Conservation (phyloP, 2,888 invertebrate species). For the Nymphalis c-album region DNA sequence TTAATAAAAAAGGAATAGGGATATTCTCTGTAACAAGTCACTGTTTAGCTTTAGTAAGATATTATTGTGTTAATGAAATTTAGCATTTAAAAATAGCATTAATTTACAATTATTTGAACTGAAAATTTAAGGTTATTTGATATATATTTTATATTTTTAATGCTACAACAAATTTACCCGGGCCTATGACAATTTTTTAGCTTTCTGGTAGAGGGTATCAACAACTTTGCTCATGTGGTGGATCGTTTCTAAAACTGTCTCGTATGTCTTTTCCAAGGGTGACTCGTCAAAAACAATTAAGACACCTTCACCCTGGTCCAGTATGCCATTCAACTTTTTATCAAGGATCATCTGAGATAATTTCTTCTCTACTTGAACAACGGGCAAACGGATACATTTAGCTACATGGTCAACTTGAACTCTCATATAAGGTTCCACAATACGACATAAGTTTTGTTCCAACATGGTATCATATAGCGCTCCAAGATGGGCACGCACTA, state of each 20-base stretch:
- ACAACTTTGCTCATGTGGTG: constrained; percentile 99
- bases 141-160: constrained; percentile 72
- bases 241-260: constrained; percentile 97
- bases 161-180: constrained; percentile 72
- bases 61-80: constrained; percentile 43
- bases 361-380: constrained; percentile 97
- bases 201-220: constrained; percentile 99
- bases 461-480: constrained; percentile 99
- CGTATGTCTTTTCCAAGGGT: constrained; percentile 97
- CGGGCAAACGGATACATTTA: constrained; percentile 92
- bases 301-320: constrained; percentile 99
- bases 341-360: constrained; percentile 99
- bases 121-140: constrained; percentile 73
- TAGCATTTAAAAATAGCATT: constrained; percentile 68
- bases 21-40: constrained; percentile 33
- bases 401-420: constrained; percentile 97
- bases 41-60: constrained; percentile 28
- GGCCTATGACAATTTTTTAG: constrained; percentile 95
- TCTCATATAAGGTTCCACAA: constrained; percentile 98
- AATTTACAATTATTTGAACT: constrained; percentile 68
- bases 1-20: constrained; percentile 36
- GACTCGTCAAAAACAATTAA: constrained; percentile 98
- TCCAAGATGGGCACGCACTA: constrained; percentile 97
- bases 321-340: constrained; percentile 97
- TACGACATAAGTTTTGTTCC: constrained; percentile 98